Evolutionary conservation across 2,113 vertebrate genomes (phyloP).

Genomic region (Urocitellus parryii): DNA sequence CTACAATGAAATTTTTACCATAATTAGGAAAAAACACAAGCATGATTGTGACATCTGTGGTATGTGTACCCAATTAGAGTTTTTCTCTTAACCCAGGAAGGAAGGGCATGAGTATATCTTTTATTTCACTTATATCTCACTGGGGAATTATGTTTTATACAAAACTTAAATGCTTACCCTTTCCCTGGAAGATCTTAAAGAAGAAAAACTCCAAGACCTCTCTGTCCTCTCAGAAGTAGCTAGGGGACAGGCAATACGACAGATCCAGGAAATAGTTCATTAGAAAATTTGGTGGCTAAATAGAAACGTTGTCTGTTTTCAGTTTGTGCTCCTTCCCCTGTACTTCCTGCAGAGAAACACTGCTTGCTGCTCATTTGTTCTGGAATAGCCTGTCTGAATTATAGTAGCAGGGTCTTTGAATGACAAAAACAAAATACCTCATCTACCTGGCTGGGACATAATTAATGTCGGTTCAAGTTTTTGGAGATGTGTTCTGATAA

Average conservation of each 20-base stretch:
- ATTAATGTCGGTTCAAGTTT: slow-evolving; percentile 29
- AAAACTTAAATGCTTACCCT: not conserved
- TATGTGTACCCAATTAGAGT: not conserved
- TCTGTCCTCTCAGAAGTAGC: not conserved
- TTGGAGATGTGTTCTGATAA: slow-evolving; percentile 25
- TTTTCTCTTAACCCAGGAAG: slow-evolving; percentile 62
- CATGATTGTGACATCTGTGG: slow-evolving; percentile 37
- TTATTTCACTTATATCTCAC: not conserved
- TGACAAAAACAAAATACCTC: not conserved
- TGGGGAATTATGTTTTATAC: not conserved
- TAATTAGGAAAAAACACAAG: slow-evolving; percentile 64
- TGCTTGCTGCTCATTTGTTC: not conserved
- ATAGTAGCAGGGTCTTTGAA: slow-evolving; percentile 14
- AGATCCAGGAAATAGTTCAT: not conserved
- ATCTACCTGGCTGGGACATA: not conserved
- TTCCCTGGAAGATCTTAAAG: not conserved
- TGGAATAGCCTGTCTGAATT: not conserved
- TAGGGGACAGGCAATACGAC: not conserved
- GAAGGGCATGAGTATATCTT: not conserved
- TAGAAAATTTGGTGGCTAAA: not conserved
- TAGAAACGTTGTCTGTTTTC: not conserved
- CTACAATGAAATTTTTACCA: slow-evolving; percentile 62
- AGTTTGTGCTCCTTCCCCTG: not conserved
- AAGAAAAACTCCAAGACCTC: not conserved
- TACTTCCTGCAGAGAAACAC: not conserved